These are phyloP conservation scores for Ephestia elutella DNA, from an alignment of 1,140 invertebrate genomes.

Conservation along the genomic window DNA sequence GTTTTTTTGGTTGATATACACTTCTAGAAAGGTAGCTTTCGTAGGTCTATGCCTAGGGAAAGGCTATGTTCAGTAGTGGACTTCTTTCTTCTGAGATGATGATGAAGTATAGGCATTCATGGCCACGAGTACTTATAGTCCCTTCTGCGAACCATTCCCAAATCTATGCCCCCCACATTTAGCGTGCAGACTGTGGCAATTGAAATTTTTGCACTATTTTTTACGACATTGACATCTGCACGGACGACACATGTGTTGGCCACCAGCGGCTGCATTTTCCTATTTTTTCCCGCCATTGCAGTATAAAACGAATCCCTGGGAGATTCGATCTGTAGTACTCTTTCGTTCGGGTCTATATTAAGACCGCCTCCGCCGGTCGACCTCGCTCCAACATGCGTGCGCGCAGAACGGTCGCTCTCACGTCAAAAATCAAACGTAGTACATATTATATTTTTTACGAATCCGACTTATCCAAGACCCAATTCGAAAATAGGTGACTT, in stretches of 20 bases:
- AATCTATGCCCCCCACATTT: conserved; percentile 18
- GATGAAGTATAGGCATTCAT: too few species aligned
- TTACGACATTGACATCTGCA: not conserved
- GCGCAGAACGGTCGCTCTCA: conserved; percentile 43
- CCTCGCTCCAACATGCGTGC: conserved; percentile 52
- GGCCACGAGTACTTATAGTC: not conserved
- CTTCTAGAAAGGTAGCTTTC: too few species aligned
- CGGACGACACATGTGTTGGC: conserved; percentile 31
- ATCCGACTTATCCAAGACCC: conserved; percentile 36
- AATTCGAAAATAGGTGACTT: conserved; percentile 27
- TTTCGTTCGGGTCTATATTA: conserved; percentile 59
- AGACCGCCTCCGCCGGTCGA: conserved; percentile 45
- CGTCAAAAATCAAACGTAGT: conserved; percentile 59
- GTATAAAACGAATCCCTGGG: conserved; percentile 53
- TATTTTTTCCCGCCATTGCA: conserved; percentile 20
- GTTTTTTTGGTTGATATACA: too few species aligned
- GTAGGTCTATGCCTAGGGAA: too few species aligned
- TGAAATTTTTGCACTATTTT: conserved; percentile 7
- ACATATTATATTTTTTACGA: conserved; percentile 65
- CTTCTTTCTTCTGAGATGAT: too few species aligned
- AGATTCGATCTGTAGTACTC: conserved; percentile 41
- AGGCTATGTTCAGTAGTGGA: too few species aligned
- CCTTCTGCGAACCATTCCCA: not conserved
- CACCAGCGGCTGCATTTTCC: conserved; percentile 25
- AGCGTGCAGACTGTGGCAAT: not conserved